Evolutionary conservation across 2,797 vertebrate genomes (phyloP).

Genomic region (Sylvilagus floridanus): DNA sequence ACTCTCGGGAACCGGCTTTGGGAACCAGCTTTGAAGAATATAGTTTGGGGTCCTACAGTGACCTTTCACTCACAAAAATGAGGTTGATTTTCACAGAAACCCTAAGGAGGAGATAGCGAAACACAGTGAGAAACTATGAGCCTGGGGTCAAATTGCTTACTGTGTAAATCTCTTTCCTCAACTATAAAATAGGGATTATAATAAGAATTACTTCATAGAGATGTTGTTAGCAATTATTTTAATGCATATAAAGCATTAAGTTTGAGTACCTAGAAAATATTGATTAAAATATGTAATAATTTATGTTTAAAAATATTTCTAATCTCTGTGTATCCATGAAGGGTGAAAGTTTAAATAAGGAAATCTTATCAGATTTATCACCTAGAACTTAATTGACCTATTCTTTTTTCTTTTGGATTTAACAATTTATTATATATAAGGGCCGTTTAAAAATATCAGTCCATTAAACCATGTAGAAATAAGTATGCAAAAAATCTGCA

Average conservation of each 20-base stretch:
- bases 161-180: not conserved
- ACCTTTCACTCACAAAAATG: constrained; percentile 19
- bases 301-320: not conserved
- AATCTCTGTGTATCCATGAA: not conserved
- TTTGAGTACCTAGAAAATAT: not conserved
- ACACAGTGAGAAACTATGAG: not conserved
- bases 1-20: not conserved
- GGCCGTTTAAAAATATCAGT: too few relatives aligned
- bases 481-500: too few relatives aligned
- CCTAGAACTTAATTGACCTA: not conserved
- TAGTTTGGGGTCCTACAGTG: constrained; percentile 35
- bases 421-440: too few relatives aligned
- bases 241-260: not conserved
- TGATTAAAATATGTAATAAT: not conserved
- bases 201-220: not conserved
- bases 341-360: not conserved
- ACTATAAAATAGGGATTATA: not conserved
- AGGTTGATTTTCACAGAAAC: constrained; percentile 18
- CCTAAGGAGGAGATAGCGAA: not conserved
- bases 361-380: not conserved
- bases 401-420: not conserved
- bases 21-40: constrained; percentile 33
- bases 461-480: too few relatives aligned
- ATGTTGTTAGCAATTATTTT: not conserved
- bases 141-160: not conserved